A percentile compares a stretch with the other conserved stretches of the same genome.
Conservation (phyloP, 2,888 invertebrate genomes). For the Chaetogeoica ovagalla region DNA sequence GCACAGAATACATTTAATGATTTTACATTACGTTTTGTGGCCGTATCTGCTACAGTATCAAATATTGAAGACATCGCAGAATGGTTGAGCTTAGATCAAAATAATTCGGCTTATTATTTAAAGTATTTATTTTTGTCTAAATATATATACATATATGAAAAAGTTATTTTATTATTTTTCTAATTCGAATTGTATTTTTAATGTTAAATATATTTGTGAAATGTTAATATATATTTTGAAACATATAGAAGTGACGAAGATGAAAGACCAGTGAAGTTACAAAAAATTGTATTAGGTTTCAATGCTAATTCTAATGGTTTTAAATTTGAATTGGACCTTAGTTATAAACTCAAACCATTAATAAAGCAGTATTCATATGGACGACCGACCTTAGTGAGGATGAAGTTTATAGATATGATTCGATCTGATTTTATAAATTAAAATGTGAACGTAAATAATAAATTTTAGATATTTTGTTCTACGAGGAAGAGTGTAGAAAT, state of each 20-base stretch:
- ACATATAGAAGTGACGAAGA: constrained; percentile 69
- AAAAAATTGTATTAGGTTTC: constrained; percentile 73
- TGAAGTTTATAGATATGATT: neutral
- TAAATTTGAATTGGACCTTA: constrained; percentile 76
- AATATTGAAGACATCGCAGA: constrained; percentile 75
- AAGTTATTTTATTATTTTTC: neutral
- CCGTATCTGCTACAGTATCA: constrained; percentile 77
- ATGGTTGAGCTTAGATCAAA: constrained; percentile 66
- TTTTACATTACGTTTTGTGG: constrained; percentile 64
- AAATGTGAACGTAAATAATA: neutral
- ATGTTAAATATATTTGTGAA: neutral
- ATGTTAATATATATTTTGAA: neutral
- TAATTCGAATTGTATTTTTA: neutral
- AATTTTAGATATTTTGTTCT: constrained; percentile 38
- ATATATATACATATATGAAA: neutral
- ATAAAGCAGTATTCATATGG: constrained; percentile 72
- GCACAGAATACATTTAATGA: constrained; percentile 20
- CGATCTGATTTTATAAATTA: neutral
- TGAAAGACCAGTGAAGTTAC: constrained; percentile 73
- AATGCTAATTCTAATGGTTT: constrained; percentile 67
- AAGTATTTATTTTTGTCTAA: constrained; percentile 11
- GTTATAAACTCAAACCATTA: constrained; percentile 71
- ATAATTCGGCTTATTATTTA: constrained; percentile 7
- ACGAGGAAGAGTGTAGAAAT: constrained; percentile 32
- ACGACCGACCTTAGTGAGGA: constrained; percentile 72